Evolutionary conservation across 2,888 invertebrate genomes (phyloP), one percentile per base, ranked within the genome.

Genomic region (Caenorhabditis panamensis): DNA sequence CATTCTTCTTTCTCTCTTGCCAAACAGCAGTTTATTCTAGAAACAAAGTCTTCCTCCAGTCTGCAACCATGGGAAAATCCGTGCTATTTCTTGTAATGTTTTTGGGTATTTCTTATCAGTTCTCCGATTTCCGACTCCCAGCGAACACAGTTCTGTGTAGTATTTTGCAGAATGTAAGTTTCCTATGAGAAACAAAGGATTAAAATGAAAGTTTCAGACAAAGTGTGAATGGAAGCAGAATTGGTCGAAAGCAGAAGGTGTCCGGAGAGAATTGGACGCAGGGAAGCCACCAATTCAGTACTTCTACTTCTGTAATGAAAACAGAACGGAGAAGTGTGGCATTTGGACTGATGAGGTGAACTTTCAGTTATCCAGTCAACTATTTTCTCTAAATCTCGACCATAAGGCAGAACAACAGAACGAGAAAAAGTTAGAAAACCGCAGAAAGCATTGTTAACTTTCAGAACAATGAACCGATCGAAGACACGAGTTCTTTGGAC

Each of bases 211-310:
- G 20, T 75, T 69, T 28, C 47, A 78, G 78, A 61, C 66, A 9
- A 71, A 71, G 68, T 79, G 79, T 22, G 79, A 79, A 67, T 79
- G 72, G 72, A 72, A 63, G 20, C 72, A 73, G 37, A 63, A 79
- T 20, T 79, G 79, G 79, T 24, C n/a, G 2, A 49, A 62, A n/a
- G 79, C 79, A 2, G 72, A 79, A 28, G 79, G 79, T 8, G 68
- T 79, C 0, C 56, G 72, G 20, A 47, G 79, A 24, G 56, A 73
- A 2, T 28, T 79, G 13, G 72, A 79, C 36, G 67, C 67, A 51
- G 79, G 67, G 16, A 62, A 56, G 11, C 72, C 79, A 0, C n/a
- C 54, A 13, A 16, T 68, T 41, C 79, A 79, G 53, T 79, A 61
- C 20, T 79, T 54, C 36, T 72, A 73, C 22, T 79, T 79, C 26